Percentiles rank a stretch among this genome's conserved stretches.
phyloP scores from a whole-genome alignment of 92 coral and sea anemone species.

The Palythoa caribaeorum region DNA sequence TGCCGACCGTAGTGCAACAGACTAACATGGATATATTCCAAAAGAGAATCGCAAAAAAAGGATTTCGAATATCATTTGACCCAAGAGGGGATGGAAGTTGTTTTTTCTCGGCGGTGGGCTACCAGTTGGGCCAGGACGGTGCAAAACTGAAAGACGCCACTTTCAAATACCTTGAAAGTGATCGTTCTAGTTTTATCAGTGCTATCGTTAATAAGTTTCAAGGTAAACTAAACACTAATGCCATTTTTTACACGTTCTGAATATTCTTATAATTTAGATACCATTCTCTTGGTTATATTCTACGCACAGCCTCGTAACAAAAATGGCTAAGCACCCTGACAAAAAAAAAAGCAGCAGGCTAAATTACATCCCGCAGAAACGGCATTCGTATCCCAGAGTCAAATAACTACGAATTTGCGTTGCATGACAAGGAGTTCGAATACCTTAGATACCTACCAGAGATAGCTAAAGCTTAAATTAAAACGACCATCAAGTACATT shows the following conservation, averaged over 20 bases:
- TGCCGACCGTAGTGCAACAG: background rate
- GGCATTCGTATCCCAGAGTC: background rate
- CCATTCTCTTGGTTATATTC: slow-evolving; percentile 7
- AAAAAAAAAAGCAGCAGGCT: background rate
- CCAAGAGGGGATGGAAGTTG: slow-evolving; percentile 44
- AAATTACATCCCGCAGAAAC: background rate
- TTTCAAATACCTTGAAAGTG: slow-evolving; percentile 38
- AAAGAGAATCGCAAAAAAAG: slow-evolving; percentile 13
- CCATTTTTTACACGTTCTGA: background rate
- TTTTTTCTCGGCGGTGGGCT: slow-evolving; percentile 31
- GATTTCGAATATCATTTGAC: slow-evolving; percentile 15
- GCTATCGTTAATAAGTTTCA: slow-evolving; percentile 2
- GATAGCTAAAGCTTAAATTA: background rate
- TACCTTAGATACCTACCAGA: background rate
- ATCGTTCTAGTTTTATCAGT: background rate
- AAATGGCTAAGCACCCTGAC: background rate
- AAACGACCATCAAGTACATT: background rate
- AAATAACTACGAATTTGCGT: background rate
- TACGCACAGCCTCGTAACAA: background rate
- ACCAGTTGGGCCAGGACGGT: slow-evolving; percentile 27
- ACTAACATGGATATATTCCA: slow-evolving; percentile 15
- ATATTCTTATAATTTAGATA: background rate
- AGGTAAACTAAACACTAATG: background rate
- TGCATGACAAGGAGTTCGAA: background rate
- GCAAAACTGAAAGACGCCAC: slow-evolving; percentile 15